A percentile compares a stretch with the other conserved stretches of the same genome.
phyloP scores from a whole-genome alignment of 2,888 invertebrate genomes.

The Eristalis tenax region DNA sequence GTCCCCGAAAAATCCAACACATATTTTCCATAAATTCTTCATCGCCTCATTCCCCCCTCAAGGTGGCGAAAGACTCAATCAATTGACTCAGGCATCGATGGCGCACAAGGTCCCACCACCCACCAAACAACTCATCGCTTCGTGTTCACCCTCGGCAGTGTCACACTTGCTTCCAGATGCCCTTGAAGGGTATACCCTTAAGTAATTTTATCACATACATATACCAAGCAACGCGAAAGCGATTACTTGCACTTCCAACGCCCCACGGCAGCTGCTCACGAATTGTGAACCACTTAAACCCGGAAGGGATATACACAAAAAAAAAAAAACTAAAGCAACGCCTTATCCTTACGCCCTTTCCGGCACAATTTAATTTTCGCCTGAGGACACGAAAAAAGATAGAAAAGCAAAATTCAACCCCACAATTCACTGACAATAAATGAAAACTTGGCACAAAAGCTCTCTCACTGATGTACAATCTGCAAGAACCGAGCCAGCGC shows the following conservation, averaged over 20 bases:
- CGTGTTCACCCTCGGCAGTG: neutral
- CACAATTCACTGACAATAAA: constrained; percentile 19
- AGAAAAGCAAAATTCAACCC: neutral
- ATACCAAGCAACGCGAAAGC: neutral
- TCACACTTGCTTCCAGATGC: neutral
- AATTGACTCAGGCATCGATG: too few relatives aligned
- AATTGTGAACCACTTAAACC: constrained; percentile 2
- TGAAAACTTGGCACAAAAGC: constrained; percentile 26
- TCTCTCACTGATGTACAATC: constrained; percentile 3
- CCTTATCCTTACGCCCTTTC: neutral
- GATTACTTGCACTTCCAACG: neutral
- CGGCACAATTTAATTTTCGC: constrained; percentile 50
- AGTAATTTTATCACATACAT: neutral
- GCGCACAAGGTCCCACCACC: too few relatives aligned
- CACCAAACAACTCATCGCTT: too few relatives aligned
- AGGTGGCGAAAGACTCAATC: too few relatives aligned
- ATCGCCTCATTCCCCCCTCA: too few relatives aligned
- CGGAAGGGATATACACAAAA: neutral
- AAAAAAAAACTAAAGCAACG: neutral
- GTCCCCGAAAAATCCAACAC: too few relatives aligned
- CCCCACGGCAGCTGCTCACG: neutral
- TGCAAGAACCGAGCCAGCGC: constrained; percentile 16
- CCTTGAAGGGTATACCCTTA: neutral
- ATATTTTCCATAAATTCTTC: too few relatives aligned
- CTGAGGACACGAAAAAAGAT: constrained; percentile 15